Evolutionary conservation across 1,140 invertebrate genomes (phyloP).

Genomic region (Meloidogyne chitwoodi): DNA sequence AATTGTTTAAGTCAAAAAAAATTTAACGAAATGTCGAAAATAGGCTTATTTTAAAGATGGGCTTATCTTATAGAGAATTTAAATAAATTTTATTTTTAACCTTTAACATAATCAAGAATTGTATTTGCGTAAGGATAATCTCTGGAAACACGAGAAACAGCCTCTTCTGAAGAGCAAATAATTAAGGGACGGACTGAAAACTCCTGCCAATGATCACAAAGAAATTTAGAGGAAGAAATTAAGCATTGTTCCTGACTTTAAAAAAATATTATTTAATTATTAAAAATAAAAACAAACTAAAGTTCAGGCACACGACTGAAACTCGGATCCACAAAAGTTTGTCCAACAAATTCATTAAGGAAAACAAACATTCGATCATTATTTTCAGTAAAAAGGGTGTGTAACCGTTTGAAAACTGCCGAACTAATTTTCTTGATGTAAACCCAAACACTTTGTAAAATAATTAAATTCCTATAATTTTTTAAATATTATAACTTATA

Average conservation of each 20-base stretch:
- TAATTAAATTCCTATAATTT: conserved; percentile 40
- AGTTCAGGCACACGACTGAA: conserved; percentile 21
- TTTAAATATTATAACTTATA: background rate
- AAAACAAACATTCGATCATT: conserved; percentile 41
- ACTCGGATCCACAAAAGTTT: conserved; percentile 35
- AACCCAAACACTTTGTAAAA: conserved; percentile 42
- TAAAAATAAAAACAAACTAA: conserved; percentile 18
- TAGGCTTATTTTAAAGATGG: too few relatives aligned
- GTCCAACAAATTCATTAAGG: conserved; percentile 39
- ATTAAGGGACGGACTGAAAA: conserved; percentile 27
- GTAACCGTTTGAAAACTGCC: conserved; percentile 35
- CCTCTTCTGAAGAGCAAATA: conserved; percentile 35
- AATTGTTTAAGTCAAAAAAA: background rate
- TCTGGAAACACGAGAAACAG: background rate
- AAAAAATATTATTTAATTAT: background rate
- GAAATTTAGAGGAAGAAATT: conserved; percentile 25
- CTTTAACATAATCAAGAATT: conserved; percentile 40
- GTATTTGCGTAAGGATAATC: conserved; percentile 26
- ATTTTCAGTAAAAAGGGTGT: conserved; percentile 26
- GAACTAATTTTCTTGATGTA: conserved; percentile 36
- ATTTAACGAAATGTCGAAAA: conserved; percentile 6
- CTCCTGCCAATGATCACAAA: conserved; percentile 32
- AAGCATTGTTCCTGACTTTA: conserved; percentile 40
- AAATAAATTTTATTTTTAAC: too few relatives aligned
- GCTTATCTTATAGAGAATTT: too few relatives aligned